Conservation (phyloP, 2,113 vertebrate species). For the Balaeniceps rex region DNA sequence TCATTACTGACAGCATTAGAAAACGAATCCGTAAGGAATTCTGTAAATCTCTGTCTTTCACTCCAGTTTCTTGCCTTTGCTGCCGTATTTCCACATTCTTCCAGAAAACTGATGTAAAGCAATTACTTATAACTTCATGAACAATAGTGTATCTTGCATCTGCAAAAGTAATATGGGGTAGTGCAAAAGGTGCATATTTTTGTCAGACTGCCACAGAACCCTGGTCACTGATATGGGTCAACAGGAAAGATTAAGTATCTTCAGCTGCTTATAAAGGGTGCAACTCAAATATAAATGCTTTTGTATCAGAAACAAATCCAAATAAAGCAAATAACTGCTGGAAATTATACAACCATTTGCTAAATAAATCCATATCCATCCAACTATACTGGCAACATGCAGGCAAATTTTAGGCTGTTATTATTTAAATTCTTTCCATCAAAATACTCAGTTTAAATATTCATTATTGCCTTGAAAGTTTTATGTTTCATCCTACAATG, state of each 20-base stretch:
- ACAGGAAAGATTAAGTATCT: background rate
- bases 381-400: background rate
- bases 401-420: background rate
- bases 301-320: background rate
- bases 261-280: background rate
- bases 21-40: background rate
- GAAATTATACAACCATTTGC: background rate
- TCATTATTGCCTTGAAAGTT: background rate
- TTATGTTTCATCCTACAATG: background rate
- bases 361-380: background rate
- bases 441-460: background rate
- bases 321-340: background rate
- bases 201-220: background rate
- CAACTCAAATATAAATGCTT: background rate
- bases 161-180: background rate
- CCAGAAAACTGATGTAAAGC: background rate
- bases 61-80: background rate
- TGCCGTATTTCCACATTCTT: background rate
- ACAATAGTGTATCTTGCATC: background rate
- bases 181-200: background rate
- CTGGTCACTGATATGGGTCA: background rate
- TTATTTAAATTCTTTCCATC: background rate
- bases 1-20: background rate
- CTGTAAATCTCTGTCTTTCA: background rate
- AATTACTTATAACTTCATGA: background rate